A percentile compares a stretch with the other conserved stretches of the same genome.
Conservation (phyloP, 2,888 invertebrate genomes). For the Poecilus cupreus region DNA sequence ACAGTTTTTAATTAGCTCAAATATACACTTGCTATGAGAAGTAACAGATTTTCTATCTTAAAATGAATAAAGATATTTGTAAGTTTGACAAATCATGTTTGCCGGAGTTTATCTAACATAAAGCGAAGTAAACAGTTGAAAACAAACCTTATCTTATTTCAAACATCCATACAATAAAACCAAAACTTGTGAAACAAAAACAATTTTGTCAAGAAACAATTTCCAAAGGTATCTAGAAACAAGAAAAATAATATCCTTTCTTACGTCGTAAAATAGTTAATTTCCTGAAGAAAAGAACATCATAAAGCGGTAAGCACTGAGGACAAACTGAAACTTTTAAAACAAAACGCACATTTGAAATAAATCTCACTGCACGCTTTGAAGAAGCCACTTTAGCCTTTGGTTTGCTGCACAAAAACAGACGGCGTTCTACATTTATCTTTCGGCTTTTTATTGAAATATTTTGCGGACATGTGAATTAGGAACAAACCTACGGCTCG, state of each 20-base stretch:
- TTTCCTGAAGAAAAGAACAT: slow-evolving; percentile 55
- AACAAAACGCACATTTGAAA: slow-evolving; percentile 40
- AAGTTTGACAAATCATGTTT: slow-evolving; percentile 42
- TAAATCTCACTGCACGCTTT: slow-evolving; percentile 29
- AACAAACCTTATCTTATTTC: slow-evolving; percentile 42
- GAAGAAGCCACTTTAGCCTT: slow-evolving; percentile 40
- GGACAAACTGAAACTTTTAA: slow-evolving; percentile 55
- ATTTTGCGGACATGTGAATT: slow-evolving; percentile 29
- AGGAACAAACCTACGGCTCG: background rate
- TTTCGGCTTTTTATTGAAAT: slow-evolving; percentile 38
- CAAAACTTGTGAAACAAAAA: slow-evolving; percentile 23
- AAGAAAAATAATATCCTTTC: slow-evolving; percentile 51
- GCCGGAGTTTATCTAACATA: slow-evolving; percentile 26
- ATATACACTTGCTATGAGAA: too few species aligned
- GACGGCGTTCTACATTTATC: slow-evolving; percentile 28
- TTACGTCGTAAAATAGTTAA: slow-evolving; percentile 57
- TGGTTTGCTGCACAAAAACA: slow-evolving; percentile 24
- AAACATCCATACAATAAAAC: slow-evolving; percentile 37
- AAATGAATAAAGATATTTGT: background rate
- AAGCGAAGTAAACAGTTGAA: slow-evolving; percentile 25
- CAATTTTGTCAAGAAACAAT: slow-evolving; percentile 46
- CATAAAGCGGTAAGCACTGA: slow-evolving; percentile 38
- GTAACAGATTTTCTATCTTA: too few species aligned
- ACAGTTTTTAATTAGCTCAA: too few species aligned
- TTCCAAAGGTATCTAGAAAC: slow-evolving; percentile 40